Evolutionary conservation across 2,113 vertebrate species (phyloP).

Genomic region (Notiomystis cincta): DNA sequence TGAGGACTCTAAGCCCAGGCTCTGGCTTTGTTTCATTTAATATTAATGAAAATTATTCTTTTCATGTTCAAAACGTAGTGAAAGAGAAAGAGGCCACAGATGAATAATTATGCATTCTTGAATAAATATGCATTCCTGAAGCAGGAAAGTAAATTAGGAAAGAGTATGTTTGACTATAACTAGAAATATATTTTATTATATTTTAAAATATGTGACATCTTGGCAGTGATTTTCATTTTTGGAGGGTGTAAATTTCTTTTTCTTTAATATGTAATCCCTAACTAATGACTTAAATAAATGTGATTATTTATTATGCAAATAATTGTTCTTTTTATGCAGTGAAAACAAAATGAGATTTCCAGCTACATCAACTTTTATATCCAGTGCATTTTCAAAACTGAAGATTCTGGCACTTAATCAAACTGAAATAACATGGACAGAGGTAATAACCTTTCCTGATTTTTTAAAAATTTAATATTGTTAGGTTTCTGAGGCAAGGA

Average conservation of each 20-base stretch:
- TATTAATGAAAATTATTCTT: background rate
- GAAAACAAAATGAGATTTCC: constrained; percentile 81
- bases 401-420: constrained; percentile 80
- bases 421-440: constrained; percentile 84
- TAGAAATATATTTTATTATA: background rate
- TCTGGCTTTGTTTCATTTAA: background rate
- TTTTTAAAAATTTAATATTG: background rate
- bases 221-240: background rate
- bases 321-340: constrained; percentile 63
- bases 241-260: background rate
- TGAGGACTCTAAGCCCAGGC: background rate
- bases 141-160: background rate
- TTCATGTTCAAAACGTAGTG: background rate
- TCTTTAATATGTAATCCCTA: background rate
- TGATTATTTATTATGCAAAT: background rate
- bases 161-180: background rate
- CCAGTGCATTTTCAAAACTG: constrained; percentile 74
- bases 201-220: background rate
- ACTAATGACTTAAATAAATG: background rate
- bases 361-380: constrained; percentile 18
- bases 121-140: background rate
- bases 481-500: background rate
- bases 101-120: background rate
- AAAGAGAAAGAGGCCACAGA: background rate
- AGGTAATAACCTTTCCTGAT: constrained; percentile 74